phyloP scores from a whole-genome alignment of 2,888 invertebrate genomes.

The Oasisia sp. region DNA sequence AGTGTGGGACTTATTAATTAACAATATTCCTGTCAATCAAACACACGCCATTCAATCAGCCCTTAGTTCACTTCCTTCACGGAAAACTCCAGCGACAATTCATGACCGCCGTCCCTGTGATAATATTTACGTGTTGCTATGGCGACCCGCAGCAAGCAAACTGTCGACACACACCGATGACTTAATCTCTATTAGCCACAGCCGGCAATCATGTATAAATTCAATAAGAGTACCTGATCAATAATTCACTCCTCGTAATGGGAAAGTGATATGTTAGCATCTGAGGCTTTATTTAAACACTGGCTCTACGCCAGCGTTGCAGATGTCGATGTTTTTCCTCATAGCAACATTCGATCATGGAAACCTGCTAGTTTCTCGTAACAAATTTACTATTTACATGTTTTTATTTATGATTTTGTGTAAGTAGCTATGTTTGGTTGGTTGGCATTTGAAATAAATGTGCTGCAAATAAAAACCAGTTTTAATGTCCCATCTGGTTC shows the following conservation, averaged over 20 bases:
- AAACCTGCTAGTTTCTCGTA: neutral
- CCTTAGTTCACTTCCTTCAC: neutral
- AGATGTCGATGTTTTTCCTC: neutral
- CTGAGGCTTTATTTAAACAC: neutral
- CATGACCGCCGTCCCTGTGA: neutral
- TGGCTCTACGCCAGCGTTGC: neutral
- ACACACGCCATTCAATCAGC: neutral
- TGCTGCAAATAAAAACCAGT: too few relatives aligned
- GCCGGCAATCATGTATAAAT: neutral
- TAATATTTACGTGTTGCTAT: slow-evolving; percentile 6
- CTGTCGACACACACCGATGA: neutral
- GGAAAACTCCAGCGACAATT: neutral
- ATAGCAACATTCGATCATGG: neutral
- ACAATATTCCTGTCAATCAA: neutral
- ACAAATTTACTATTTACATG: neutral
- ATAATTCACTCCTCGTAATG: neutral
- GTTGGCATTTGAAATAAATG: too few relatives aligned
- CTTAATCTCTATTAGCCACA: slow-evolving; percentile 8
- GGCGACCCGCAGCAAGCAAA: neutral
- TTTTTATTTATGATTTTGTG: neutral
- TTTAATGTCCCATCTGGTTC: too few relatives aligned
- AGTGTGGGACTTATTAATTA: neutral
- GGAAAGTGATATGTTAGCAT: neutral
- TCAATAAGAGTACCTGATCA: slow-evolving; percentile 2
- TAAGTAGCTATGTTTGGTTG: neutral